phyloP scores from a whole-genome alignment of 1,140 invertebrate species.

The Lasioglossum albipes region DNA sequence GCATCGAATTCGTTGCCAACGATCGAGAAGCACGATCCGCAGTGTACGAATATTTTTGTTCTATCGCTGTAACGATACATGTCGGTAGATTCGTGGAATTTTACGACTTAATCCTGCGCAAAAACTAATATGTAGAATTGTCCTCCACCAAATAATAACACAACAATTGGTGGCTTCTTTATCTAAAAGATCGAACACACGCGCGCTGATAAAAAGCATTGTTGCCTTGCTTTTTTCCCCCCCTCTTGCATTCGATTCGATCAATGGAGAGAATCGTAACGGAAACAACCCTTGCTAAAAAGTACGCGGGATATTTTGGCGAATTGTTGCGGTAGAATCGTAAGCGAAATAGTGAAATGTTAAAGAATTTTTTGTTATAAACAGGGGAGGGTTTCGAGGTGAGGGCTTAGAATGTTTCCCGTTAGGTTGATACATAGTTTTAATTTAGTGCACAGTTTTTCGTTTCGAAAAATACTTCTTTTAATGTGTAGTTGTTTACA shows the following conservation, averaged over 20 bases:
- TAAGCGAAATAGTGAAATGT: too few species aligned
- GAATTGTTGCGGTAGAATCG: too few species aligned
- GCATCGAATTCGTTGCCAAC: too few species aligned
- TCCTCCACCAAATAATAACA: constrained; percentile 37
- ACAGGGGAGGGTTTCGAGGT: too few species aligned
- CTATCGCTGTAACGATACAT: background rate
- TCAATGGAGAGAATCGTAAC: background rate
- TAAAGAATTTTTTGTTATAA: too few species aligned
- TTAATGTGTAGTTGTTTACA: background rate
- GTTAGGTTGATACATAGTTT: background rate
- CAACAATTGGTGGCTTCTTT: constrained; percentile 13
- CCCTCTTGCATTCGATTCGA: background rate
- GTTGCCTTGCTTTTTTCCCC: background rate
- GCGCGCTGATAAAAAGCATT: constrained; percentile 12
- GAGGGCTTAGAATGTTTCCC: too few species aligned
- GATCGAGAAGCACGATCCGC: too few species aligned
- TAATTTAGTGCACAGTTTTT: background rate
- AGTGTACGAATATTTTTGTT: too few species aligned
- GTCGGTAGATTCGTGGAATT: constrained; percentile 16
- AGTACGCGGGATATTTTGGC: background rate
- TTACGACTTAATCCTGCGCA: constrained; percentile 28
- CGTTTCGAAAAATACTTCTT: too few species aligned
- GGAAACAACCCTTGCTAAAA: background rate
- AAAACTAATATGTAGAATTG: constrained; percentile 39
- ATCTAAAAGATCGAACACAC: constrained; percentile 28